These are phyloP conservation scores for Chaetorhynchus papuensis DNA, from an alignment of 2,113 vertebrate species.

Conservation along the genomic window DNA sequence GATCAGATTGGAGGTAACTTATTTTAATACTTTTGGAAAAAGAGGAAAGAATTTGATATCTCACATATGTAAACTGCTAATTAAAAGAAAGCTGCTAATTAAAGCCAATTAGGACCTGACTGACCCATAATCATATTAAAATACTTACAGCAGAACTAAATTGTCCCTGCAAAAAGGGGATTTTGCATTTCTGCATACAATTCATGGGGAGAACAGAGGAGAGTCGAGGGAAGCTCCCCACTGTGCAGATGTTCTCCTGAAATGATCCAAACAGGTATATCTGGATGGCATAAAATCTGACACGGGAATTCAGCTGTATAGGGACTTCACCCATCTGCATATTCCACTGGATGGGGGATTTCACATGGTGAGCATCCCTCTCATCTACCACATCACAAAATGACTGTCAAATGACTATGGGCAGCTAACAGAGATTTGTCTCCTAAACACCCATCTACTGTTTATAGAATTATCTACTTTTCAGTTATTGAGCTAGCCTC, in stretches of 20 bases:
- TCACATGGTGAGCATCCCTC: neutral
- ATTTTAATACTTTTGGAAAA: neutral
- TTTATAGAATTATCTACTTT: neutral
- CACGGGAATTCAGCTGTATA: neutral
- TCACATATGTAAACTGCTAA: neutral
- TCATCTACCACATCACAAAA: neutral
- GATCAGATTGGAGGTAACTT: neutral
- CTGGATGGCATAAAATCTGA: neutral
- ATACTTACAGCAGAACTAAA: neutral
- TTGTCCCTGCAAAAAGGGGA: neutral
- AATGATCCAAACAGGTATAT: neutral
- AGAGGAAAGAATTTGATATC: neutral
- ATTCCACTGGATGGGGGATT: neutral
- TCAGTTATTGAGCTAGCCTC: neutral
- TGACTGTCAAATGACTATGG: neutral
- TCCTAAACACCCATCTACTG: neutral
- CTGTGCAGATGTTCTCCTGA: neutral
- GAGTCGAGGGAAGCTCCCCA: neutral
- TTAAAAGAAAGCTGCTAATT: conserved; percentile 27
- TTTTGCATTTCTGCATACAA: neutral
- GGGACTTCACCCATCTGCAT: neutral
- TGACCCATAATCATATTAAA: neutral
- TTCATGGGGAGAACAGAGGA: neutral
- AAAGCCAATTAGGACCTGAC: neutral
- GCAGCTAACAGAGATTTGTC: neutral